phyloP scores from a whole-genome alignment of 2,797 vertebrate species.

The Forpus xanthops region DNA sequence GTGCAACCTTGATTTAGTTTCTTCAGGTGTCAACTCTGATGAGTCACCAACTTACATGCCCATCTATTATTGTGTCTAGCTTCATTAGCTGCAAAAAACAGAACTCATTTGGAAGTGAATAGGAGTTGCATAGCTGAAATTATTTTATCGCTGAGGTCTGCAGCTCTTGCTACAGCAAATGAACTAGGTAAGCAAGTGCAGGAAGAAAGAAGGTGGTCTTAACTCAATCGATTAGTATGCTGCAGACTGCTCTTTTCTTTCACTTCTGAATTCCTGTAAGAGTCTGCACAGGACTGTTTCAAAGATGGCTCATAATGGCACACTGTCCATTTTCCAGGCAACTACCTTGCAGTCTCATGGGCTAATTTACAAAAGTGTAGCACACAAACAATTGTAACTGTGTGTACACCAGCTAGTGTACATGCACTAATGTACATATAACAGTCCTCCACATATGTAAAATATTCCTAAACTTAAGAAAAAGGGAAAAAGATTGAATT shows the following conservation, averaged over 20 bases:
- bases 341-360: neutral
- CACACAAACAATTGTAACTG: neutral
- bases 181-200: neutral
- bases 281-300: neutral
- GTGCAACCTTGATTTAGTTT: neutral
- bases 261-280: neutral
- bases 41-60: neutral
- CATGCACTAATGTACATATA: neutral
- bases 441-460: neutral
- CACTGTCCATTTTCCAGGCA: neutral
- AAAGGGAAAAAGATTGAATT: neutral
- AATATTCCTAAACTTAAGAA: neutral
- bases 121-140: neutral
- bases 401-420: neutral
- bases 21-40: neutral
- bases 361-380: neutral
- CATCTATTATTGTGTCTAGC: neutral
- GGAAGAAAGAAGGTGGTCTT: neutral
- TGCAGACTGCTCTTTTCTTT: neutral
- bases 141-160: rapidly evolving
- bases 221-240: neutral
- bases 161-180: neutral
- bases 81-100: neutral
- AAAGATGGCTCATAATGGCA: neutral
- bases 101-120: rapidly evolving